phyloP scores from a whole-genome alignment of 1,140 invertebrate species.

The Aphelenchoides fujianensis region DNA sequence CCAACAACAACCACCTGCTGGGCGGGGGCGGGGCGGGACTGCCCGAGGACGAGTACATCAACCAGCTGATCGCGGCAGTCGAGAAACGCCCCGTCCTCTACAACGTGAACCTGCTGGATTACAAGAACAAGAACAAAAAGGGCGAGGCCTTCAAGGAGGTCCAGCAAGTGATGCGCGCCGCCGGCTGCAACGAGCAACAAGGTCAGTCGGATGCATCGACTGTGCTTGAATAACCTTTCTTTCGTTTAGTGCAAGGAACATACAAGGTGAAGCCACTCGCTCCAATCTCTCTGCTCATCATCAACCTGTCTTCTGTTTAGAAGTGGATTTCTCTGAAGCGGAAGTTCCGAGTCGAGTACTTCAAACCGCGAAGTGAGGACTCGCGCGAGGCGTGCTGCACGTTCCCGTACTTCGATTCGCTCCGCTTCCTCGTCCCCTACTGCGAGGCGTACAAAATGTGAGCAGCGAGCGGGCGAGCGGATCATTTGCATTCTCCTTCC shows the following conservation, averaged over 20 bases:
- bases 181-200: slow-evolving; percentile 42
- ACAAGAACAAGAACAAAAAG: slow-evolving; percentile 46
- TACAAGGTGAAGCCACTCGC: slow-evolving; percentile 32
- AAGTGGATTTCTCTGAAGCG: slow-evolving; percentile 44
- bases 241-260: slow-evolving; percentile 40
- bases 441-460: slow-evolving; percentile 41
- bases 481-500: slow-evolving; percentile 26
- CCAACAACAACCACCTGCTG: slow-evolving; percentile 10
- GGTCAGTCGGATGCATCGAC: slow-evolving; percentile 5
- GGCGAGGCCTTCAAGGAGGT: slow-evolving; percentile 45
- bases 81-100: slow-evolving; percentile 38
- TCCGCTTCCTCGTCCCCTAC: slow-evolving; percentile 41
- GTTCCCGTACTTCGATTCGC: slow-evolving; percentile 34
- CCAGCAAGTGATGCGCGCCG: slow-evolving; percentile 37
- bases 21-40: background rate
- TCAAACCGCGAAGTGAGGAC: slow-evolving; percentile 36
- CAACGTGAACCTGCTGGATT: slow-evolving; percentile 39
- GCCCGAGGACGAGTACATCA: slow-evolving; percentile 35
- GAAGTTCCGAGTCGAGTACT: slow-evolving; percentile 43
- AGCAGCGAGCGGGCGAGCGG: slow-evolving; percentile 22
- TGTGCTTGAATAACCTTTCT: slow-evolving; percentile 1
- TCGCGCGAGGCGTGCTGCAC: slow-evolving; percentile 16
- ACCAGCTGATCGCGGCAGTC: slow-evolving; percentile 28
- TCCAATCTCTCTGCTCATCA: too few species aligned
- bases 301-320: background rate